Percentiles rank a stretch among this genome's conserved stretches.
phyloP scores from a whole-genome alignment of 2,113 vertebrate genomes.

The Ifrita kowaldi region DNA sequence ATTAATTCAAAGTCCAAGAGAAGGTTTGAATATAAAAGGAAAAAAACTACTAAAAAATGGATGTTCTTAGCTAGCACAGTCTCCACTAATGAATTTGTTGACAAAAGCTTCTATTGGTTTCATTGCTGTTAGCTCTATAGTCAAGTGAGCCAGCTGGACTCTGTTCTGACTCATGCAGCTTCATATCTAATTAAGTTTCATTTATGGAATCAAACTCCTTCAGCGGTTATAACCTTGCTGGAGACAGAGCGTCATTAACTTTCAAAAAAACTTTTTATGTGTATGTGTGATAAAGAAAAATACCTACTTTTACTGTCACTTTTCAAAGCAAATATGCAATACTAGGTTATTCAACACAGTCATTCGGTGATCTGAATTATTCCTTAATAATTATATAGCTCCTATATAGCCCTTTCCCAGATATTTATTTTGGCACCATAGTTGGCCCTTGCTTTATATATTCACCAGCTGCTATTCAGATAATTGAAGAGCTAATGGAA shows the following conservation, averaged over 20 bases:
- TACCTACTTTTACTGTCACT: neutral
- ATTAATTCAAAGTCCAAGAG: neutral
- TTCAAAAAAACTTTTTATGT: neutral
- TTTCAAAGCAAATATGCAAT: neutral
- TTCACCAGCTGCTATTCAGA: neutral
- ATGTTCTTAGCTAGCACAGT: neutral
- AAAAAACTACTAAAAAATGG: neutral
- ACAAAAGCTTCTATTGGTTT: neutral
- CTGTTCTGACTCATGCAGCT: neutral
- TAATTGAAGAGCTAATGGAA: conserved; percentile 7
- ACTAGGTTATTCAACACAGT: neutral
- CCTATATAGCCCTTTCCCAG: neutral
- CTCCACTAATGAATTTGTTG: neutral
- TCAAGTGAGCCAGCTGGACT: conserved; percentile 20
- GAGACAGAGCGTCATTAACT: neutral
- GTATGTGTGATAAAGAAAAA: neutral
- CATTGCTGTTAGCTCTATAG: neutral
- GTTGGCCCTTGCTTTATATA: neutral
- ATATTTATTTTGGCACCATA: neutral
- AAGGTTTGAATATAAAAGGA: neutral
- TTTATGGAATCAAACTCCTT: conserved; percentile 1
- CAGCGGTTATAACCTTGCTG: conserved; percentile 4
- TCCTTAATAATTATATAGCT: neutral
- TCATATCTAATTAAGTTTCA: conserved; percentile 24
- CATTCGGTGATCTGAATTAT: neutral